Base-by-base conservation (phyloP, 1,140 invertebrate species). In the Nephila pilipes region DNA sequence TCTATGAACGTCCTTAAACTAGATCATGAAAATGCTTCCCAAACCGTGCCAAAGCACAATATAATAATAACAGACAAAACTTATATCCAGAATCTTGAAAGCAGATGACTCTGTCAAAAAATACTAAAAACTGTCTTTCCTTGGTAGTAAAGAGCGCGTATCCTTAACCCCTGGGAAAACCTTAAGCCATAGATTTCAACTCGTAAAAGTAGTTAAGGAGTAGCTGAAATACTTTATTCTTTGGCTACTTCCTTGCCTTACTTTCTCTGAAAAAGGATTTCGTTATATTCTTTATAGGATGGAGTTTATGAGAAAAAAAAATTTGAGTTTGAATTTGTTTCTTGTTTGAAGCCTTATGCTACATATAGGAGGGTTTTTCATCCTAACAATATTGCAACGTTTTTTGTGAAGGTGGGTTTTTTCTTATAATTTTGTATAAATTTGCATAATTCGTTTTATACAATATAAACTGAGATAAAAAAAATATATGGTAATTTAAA, bases 41-140 rank as follows among this genome's bases (percentile, higher is more conserved):
- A 75, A 75, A 75, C 29, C 36, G 5, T 29, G 29, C 32, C 69
- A 18, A 75, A 75, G 69, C 32, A 32, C 18, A 75, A 75, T 36
- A 75, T 75, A 75, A 75, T 32, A 75, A 75, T 75, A 75, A 36
- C 69, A 36, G 14, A 75, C 14, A 75, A 75, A 75, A 75, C 29
- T 29, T 36, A 29, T 75, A 14, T 75, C 29, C 32, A 75, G 32
- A 75, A 32, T 14, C 69, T 75, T 36, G 69, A 29, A 75, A 75
- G 29, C 29, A 75, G 69, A 14, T 36, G 69, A 75, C 32, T 69
- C 29, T 32, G 29, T 18, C 29, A 32, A 75, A 75, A 32, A 75
- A 75, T 36, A 6, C 32, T 4, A 29, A 75, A 75, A 75, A 25
- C 25, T 75, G 25, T 75, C 25, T 18, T 32, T 29, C 29, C 14